These are phyloP conservation scores for Pomacea maculata DNA, from an alignment of 1,140 invertebrate species.

Conservation along the genomic window DNA sequence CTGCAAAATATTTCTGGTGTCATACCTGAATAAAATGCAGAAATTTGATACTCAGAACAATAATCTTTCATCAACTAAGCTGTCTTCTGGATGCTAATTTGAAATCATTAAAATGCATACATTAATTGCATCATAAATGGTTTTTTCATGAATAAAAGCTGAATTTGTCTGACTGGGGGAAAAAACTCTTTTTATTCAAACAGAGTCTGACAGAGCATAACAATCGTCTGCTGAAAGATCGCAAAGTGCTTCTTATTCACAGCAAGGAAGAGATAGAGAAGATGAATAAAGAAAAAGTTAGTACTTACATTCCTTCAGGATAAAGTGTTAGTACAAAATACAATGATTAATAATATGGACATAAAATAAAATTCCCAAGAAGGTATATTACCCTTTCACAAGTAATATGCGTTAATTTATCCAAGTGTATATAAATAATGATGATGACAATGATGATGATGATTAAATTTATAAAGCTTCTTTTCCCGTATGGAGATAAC, in stretches of 20 bases:
- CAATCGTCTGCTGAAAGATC: slow-evolving; percentile 56
- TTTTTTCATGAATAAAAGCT: background rate
- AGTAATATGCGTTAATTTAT: too few relatives aligned
- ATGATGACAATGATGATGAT: too few relatives aligned
- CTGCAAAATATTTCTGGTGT: background rate
- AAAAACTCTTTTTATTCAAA: too few relatives aligned
- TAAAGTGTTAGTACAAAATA: too few relatives aligned
- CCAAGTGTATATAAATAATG: too few relatives aligned
- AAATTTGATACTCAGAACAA: background rate
- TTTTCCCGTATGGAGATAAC: too few relatives aligned
- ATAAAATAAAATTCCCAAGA: too few relatives aligned
- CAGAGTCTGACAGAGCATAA: slow-evolving; percentile 59
- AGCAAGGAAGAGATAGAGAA: slow-evolving; percentile 55
- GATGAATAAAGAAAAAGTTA: slow-evolving; percentile 56
- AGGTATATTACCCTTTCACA: too few relatives aligned
- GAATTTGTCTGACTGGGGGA: too few relatives aligned
- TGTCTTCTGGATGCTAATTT: background rate
- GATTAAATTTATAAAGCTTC: too few relatives aligned
- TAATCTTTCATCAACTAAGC: background rate
- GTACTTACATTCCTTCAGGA: background rate
- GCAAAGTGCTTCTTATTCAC: slow-evolving; percentile 54
- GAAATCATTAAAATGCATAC: too few relatives aligned
- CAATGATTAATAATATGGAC: too few relatives aligned
- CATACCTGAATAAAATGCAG: background rate
- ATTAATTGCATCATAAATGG: background rate